phyloP scores from a whole-genome alignment of 23 tunicate genomes.

The Clavelina lepadiformis region DNA sequence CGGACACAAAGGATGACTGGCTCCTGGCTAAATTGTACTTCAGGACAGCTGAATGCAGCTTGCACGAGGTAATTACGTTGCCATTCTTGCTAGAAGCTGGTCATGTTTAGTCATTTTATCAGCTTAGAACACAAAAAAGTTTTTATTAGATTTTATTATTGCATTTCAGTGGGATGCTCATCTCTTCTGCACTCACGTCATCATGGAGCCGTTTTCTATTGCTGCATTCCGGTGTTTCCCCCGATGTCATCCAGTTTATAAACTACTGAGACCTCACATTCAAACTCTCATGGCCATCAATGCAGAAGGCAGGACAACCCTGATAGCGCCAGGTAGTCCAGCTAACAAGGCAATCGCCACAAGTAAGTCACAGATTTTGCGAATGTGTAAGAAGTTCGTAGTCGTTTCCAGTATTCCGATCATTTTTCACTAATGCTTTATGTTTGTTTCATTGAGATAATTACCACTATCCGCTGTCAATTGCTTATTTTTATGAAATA shows the following conservation, averaged over 20 bases:
- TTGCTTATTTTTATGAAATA: too few relatives aligned
- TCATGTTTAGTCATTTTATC: not conserved
- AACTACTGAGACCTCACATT: constrained; percentile 54
- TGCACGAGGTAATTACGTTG: constrained; percentile 42
- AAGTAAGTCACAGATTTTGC: constrained; percentile 4
- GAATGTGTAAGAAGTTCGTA: not conserved
- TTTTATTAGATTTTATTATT: not conserved
- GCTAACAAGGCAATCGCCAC: constrained; percentile 8
- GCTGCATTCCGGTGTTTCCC: constrained; percentile 46
- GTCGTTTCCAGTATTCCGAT: too few relatives aligned
- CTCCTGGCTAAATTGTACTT: constrained; percentile 67
- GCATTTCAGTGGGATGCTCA: constrained; percentile 36
- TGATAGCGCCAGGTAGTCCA: constrained; percentile 5
- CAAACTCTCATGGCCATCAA: constrained; percentile 39
- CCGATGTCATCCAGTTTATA: constrained; percentile 54
- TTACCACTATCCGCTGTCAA: too few relatives aligned
- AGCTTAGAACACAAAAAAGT: not conserved
- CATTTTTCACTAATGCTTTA: too few relatives aligned
- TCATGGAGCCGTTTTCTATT: constrained; percentile 46
- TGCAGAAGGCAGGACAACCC: constrained; percentile 14
- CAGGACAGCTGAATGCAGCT: constrained; percentile 1
- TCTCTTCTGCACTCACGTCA: constrained; percentile 26
- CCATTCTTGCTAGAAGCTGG: not conserved
- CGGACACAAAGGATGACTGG: constrained; percentile 51
- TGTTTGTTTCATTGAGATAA: too few relatives aligned